Base-by-base conservation (phyloP, 2,888 invertebrate species). In the Chrysomela aeneicollis region DNA sequence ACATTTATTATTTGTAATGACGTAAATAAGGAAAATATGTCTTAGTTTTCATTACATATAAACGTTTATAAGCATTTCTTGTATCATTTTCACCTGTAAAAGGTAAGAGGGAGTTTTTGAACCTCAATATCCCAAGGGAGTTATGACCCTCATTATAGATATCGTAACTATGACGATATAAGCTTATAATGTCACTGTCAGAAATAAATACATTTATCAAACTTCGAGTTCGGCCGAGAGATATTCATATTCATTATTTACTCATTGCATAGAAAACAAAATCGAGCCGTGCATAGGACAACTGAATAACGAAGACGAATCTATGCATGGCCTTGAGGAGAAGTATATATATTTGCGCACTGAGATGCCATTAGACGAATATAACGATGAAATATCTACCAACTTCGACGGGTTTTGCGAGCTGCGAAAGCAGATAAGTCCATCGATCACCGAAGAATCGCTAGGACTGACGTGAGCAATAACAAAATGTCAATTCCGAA, bases 311-410 rank as follows among this genome's bases (percentile, higher is more conserved):
- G 10, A 57, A 32, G 47, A 63, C 51, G 19, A 63, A 63, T 58
- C 58, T 47, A 58, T 59, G 52, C 21, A 21, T 59, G 58, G 26
- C 63, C 46, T 30, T 32, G 42, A n/a, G n/a, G n/a, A n/a, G n/a
- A 15, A 15, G 9, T 51, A 17, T 19, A 10, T 18, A 51, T 32
- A 51, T 57, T 42, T 42, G 53, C 32, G 15, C 52, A 15, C 15
- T 35, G 62, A 61, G 60, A 61, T 46, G 53, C 58, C 55, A 63
- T 63, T 63, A 61, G 53, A 51, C 46, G 59, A 58, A 61, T 59
- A 61, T 51, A 61, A 59, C 63, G 67, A 67, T 67, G 63, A 67
- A 61, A 67, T 61, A 67, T 63, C 67, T 61, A 50, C 51, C 22
- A 61, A 64, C 52, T 59, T 55, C 61, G 46, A 51, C 52, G 61